Base-by-base conservation (phyloP, 2,113 vertebrate species). In the Dipodomys stephensi region DNA sequence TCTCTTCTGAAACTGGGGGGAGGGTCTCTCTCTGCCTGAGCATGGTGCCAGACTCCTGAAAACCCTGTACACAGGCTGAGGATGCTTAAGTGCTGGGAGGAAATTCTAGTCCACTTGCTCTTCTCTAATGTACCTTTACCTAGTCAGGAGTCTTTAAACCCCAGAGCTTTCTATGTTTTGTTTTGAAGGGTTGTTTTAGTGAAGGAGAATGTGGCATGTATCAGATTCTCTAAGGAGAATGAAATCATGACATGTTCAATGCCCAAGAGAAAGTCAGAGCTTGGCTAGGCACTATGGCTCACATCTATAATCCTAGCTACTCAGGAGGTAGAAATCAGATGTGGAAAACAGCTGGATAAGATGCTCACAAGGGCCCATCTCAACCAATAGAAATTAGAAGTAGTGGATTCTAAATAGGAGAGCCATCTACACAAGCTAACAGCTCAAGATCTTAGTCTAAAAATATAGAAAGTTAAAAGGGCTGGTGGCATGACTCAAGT, bases 201-300 rank as follows among this genome's bases (percentile, higher is more conserved):
- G 67, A 83, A 91, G 74, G 67, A 74, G 12, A 7, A 20, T 35
- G 35, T 20, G n/a, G 57, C 32, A 57, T 7, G 9, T 83, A 32
- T 94, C 69, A 87, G 85, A 53, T 85, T 93, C 79, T 79, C 65
- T 79, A 78, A 44, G 32, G 71, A n/a, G 67, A 79, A 12, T 60
- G 74, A 92, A 92, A 64, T 20, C 39, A 81, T 44, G 69, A 6
- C 25, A 53, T n/a, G 15, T 72, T 49, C 32, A 30, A 23, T 69
- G 7, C 53, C 44, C 13, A 49, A 27, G 32, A 88, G 39, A 68
- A 49, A 65, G 46, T 83, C 67, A 92, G 68, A 72, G 67, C 53
- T 49, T 49, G 49, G 49, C 49, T 49, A 2, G 49, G 49, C 49
- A 49, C 12, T 9, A 2, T 49, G 49, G 49, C 49, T 49, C 49